phyloP scores from a whole-genome alignment of 2,888 invertebrate genomes.

The Parnassius smintheus region DNA sequence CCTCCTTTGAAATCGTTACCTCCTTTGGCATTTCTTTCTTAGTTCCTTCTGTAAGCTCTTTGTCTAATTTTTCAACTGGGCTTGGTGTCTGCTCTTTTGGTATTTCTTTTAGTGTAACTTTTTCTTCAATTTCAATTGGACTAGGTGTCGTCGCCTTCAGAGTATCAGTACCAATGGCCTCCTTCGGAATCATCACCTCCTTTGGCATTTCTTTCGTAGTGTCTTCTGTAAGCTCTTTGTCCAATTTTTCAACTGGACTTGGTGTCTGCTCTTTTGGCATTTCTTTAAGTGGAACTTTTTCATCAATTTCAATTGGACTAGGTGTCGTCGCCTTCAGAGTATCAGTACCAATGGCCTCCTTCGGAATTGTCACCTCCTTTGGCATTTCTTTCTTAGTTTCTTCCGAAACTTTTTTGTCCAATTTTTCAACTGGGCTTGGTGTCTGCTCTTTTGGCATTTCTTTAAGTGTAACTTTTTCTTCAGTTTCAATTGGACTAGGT shows the following conservation, averaged over 20 bases:
- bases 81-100: neutral
- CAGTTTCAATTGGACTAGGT: neutral
- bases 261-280: constrained; percentile 25
- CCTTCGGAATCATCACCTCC: neutral
- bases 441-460: constrained; percentile 24
- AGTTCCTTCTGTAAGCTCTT: neutral
- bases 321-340: neutral
- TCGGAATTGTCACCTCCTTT: neutral
- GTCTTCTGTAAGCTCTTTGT: neutral
- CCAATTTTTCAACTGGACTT: constrained; percentile 19
- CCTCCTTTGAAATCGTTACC: neutral
- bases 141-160: constrained; percentile 15
- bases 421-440: constrained; percentile 24
- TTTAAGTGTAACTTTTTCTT: constrained; percentile 7
- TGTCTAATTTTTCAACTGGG: neutral
- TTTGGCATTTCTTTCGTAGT: neutral
- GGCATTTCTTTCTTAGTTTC: constrained; percentile 1
- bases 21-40: neutral
- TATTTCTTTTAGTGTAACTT: neutral
- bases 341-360: neutral
- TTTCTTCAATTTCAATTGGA: constrained; percentile 2
- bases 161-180: neutral
- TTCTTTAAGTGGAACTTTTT: neutral
- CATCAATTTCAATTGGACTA: neutral
- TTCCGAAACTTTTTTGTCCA: constrained; percentile 7